Base-by-base conservation (phyloP, 2,113 vertebrate genomes). In the Sapajus apella region DNA sequence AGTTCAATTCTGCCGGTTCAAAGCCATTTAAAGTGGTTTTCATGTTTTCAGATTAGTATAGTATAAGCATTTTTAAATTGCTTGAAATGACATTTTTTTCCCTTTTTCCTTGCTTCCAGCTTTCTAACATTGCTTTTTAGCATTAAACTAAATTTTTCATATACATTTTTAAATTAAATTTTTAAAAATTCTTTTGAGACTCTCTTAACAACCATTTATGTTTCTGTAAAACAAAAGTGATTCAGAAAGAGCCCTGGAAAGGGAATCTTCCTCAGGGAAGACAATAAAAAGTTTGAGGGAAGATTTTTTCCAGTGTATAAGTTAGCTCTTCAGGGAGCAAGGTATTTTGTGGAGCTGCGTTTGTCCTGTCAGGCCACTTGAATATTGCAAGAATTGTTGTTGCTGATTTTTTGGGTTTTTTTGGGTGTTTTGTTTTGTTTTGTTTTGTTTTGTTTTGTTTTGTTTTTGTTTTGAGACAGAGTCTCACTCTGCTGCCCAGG, bases 1-100 rank as follows among this genome's bases (percentile, higher is more conserved):
- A 47, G 84, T 77, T 94, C 43, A 95, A 37, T 81, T 90, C 23
- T 90, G 64, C 35, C 18, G 58, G 45, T 73, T 90, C 61, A 93
- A 66, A 95, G 72, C 37, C 27, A 56, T 84, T 87, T 81, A 81
- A 90, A 90, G 73, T 43, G 43, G 92, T 81, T 85, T 86, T 92
- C 56, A 25, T n/a, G 70, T 85, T 90, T 94, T 81, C 80, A 87
- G 70, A 76, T 81, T 79, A 66, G 56, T 32, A 73, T 4, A 45
- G 27, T 6, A 37, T 47, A 56, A 94, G 45, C 27, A 88, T 88
- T 95, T 95, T 95, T 58, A 96, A 81, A 72, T 70, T 66, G 7
- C 23, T 95, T 50, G 13, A 68, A 37, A 32, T 35, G 40, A 23
- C 32, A 76, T 86, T 40, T 87, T 79, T 17, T 8, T 6, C 3